phyloP scores from a whole-genome alignment of 2,113 vertebrate species.

The Tringa solitaria region DNA sequence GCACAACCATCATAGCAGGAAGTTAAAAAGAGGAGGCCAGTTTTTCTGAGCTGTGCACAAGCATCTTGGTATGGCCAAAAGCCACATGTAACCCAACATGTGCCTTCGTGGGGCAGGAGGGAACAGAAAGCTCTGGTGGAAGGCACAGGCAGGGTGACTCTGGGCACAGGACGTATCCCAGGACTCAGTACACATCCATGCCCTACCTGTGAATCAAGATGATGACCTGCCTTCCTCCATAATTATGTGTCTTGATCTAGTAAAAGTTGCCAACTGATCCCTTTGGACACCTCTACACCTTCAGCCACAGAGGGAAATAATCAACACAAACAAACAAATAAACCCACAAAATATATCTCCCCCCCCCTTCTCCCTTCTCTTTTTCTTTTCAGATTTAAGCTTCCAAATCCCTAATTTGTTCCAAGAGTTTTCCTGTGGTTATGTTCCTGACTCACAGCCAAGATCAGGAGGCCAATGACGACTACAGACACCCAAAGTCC shows the following conservation, averaged over 20 bases:
- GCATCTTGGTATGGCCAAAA: background rate
- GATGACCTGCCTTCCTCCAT: background rate
- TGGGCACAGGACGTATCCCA: background rate
- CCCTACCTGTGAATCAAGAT: background rate
- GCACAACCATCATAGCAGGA: background rate
- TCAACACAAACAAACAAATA: background rate
- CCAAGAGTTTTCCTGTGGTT: background rate
- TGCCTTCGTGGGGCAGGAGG: background rate
- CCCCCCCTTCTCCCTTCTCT: background rate
- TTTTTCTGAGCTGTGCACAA: background rate
- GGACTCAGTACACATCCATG: background rate
- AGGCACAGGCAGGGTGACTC: background rate
- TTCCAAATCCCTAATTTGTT: background rate
- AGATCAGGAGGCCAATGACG: background rate
- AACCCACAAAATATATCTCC: background rate
- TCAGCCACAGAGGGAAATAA: background rate
- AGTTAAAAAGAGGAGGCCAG: background rate
- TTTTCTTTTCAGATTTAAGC: background rate
- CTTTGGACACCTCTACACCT: background rate
- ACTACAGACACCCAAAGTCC: background rate
- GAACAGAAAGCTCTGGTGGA: background rate
- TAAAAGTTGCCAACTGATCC: background rate
- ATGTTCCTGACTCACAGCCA: slow-evolving; percentile 6
- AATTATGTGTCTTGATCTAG: background rate
- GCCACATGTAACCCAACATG: accelerated